A percentile compares a stretch with the other conserved stretches of the same genome.
Conservation (phyloP, 2,113 vertebrate genomes). For the Hippoglossus stenolepis region DNA sequence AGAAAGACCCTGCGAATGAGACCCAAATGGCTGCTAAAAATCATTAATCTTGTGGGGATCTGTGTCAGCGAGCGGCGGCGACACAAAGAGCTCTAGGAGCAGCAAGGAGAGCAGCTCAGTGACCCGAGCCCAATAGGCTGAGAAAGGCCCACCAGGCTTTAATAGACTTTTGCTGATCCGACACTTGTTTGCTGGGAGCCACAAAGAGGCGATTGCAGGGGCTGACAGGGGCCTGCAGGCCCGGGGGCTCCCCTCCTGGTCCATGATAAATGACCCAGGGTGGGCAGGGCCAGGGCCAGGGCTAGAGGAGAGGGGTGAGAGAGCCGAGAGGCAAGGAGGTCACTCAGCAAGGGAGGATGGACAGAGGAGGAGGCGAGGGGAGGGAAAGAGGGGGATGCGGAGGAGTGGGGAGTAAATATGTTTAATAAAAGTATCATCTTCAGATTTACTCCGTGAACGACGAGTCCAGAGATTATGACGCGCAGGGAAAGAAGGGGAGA, state of each 20-base stretch:
- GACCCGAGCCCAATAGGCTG: slow-evolving; percentile 99
- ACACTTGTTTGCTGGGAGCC: slow-evolving; percentile 99
- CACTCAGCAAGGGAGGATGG: slow-evolving; percentile 42
- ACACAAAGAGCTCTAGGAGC: slow-evolving; percentile 88
- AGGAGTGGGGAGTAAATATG: slow-evolving; percentile 37
- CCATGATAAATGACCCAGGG: slow-evolving; percentile 98
- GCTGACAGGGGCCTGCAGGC: slow-evolving; percentile 92
- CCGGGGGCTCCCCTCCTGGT: slow-evolving; percentile 92
- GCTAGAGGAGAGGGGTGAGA: slow-evolving; percentile 68
- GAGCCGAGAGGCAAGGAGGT: slow-evolving; percentile 52
- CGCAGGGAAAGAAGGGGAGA: not conserved
- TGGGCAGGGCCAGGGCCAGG: slow-evolving; percentile 55
- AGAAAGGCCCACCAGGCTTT: slow-evolving; percentile 99
- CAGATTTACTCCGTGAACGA: slow-evolving; percentile 8
- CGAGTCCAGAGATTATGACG: slow-evolving; percentile 15
- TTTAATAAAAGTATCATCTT: slow-evolving; percentile 37
- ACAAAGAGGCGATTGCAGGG: slow-evolving; percentile 96
- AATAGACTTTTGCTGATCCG: slow-evolving; percentile 99
- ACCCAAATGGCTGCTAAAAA: slow-evolving; percentile 87
- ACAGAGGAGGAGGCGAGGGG: slow-evolving; percentile 44
- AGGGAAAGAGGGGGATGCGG: not conserved
- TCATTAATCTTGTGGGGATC: slow-evolving; percentile 97
- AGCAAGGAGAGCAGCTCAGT: slow-evolving; percentile 98
- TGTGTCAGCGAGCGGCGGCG: slow-evolving; percentile 90
- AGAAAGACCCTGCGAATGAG: slow-evolving; percentile 71